Evolutionary conservation across 2,888 invertebrate species (phyloP), one percentile per base, ranked within the genome.

Genomic region (Eurytoma californica): DNA sequence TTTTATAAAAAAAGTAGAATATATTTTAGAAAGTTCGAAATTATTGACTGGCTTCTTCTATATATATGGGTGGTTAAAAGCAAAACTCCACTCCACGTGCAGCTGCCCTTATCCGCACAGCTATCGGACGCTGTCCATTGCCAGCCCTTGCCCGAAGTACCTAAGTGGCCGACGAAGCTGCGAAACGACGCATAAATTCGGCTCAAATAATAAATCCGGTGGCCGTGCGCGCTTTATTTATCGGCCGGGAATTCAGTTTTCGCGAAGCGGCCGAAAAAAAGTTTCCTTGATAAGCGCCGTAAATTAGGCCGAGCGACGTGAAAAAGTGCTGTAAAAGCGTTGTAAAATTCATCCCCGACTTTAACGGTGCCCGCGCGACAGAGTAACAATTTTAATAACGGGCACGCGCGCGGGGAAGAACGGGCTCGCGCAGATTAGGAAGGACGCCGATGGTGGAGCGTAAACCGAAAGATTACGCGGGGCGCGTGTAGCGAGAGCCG

Each of bases 341-440:
- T 20, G 60, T 60, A 53, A 61, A 75, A 30, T 39, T 53, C 63
- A 20, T 28, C 30, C 30, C 28, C 14, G 55, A 30, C 47, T 60
- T 60, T 67, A 67, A 66, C 14, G 24, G 16, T 49, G 16, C 5
- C 18, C 57, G 0, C 67, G n/a, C 67, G 1, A 39, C 7, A 20
- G 53, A 4, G 13, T 82, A 84, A 85, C 85, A 86, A 83, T 85
- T 85, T 84, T 87, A 86, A 75, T 61, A 53, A 68, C 60, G 67
- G 28, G 16, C 9, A 3, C 47, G n/a, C 24, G 20, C 63, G 47
- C 9, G 24, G 1, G 1, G 47, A 14, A 4, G 47, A 9, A 49
- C 20, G 30, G 18, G 72, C n/a, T n/a, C 61, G 7, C 7, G 14
- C n/a, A 55, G 63, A 63, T 53, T 63, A 53, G 39, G 20, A 39